Conservation (phyloP, 1,140 invertebrate genomes). For the Drosophila ambigua region DNA sequence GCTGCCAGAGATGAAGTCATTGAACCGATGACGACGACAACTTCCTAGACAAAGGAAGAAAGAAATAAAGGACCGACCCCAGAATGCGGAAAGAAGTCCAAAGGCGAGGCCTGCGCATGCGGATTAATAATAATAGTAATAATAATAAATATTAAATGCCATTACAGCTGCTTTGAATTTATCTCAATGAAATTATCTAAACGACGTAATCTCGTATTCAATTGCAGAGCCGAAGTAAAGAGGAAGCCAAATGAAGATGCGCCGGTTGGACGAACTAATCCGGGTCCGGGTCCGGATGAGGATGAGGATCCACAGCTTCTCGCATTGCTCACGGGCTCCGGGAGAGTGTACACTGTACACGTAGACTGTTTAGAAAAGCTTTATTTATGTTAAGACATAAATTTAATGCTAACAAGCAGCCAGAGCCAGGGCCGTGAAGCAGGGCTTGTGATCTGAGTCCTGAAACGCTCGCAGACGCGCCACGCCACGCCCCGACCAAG, state of each 20-base stretch:
- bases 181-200: slow-evolving; percentile 75
- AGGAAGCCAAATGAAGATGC: slow-evolving; percentile 46
- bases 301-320: background rate
- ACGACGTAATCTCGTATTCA: slow-evolving; percentile 76
- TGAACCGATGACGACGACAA: slow-evolving; percentile 52
- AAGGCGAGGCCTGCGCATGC: slow-evolving; percentile 52
- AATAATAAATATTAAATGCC: slow-evolving; percentile 82
- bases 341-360: slow-evolving; percentile 30
- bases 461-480: slow-evolving; percentile 41
- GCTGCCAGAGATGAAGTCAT: slow-evolving; percentile 62
- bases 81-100: slow-evolving; percentile 12
- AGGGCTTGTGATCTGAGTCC: too few species aligned
- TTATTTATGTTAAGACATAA: slow-evolving; percentile 79
- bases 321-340: background rate
- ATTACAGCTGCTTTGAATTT: slow-evolving; percentile 70
- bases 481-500: slow-evolving; percentile 43
- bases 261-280: slow-evolving; percentile 53
- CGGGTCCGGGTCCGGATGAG: background rate
- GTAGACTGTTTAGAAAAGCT: slow-evolving; percentile 78
- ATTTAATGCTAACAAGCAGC: slow-evolving; percentile 76
- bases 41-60: slow-evolving; percentile 29
- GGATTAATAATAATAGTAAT: slow-evolving; percentile 80
- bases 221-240: slow-evolving; percentile 50
- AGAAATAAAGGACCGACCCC: background rate
- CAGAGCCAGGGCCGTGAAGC: slow-evolving; percentile 1